Evolutionary conservation across 1,140 invertebrate species (phyloP), one percentile per base, ranked within the genome.

Genomic region (Coelopa frigida): DNA sequence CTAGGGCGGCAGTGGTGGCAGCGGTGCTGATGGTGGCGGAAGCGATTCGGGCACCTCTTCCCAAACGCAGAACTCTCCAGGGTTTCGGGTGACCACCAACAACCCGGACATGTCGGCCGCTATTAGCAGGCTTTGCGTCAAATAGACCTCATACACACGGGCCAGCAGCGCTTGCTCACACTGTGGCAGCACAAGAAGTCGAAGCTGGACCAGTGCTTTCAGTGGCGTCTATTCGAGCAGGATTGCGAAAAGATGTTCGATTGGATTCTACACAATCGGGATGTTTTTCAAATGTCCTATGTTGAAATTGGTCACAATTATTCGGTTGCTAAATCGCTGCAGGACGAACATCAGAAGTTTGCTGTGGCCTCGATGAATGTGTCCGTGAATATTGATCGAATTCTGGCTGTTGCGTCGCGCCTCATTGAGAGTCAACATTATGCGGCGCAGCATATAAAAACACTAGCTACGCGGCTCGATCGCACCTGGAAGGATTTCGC

Each of bases 241-340:
- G 94, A 98, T 71, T 95, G 91, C 55, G 91, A 96, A 68, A 95
- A 97, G 78, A 97, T 97, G 91, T 89, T 96, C 69, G 92, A 97
- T 64, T 97, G 94, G 94, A 94, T 97, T 31, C 85, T 87, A 51
- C 91, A 94, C 65, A 94, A 95, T 68, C 80, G 91, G 36, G 93
- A 96, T 61, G 83, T 88, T 37, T 97, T 98, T 73, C 79, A 97
- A 46, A 80, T 90, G 43, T 95, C 90, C 59, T 98, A 98, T 61
- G 93, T 96, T 26, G 92, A 96, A 71, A 97, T 98, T 52, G 94
- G 94, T 8, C 82, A 87, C 48, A 92, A 90, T 17, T 94, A 91
- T 71, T 83, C 91, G 53, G 77, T 91, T 54, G 92, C 93, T 14
- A 92, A 94, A 68, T 85, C 88, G 54, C 72, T 96, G 39, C 89